A percentile compares a stretch with the other conserved stretches of the same genome.
phyloP scores from a whole-genome alignment of 2,113 vertebrate genomes.

The Dolichotis patagonum region DNA sequence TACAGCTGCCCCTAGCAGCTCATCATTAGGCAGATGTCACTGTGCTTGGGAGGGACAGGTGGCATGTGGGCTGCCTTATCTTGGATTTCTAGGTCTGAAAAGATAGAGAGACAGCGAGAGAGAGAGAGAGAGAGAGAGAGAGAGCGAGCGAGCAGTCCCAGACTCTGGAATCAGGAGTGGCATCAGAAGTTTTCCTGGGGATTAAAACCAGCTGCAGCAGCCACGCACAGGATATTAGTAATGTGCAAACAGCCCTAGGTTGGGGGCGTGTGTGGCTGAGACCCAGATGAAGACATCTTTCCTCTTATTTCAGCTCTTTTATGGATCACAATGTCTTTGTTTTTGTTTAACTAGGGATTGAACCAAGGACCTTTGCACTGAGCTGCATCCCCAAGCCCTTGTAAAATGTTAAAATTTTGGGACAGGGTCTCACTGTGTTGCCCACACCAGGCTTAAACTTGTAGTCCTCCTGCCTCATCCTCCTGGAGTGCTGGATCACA shows the following conservation, averaged over 20 bases:
- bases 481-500: neutral
- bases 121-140: neutral
- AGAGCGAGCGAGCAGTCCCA: too few species aligned
- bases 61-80: neutral
- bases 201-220: neutral
- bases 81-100: slow-evolving; percentile 15
- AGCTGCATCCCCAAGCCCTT: neutral
- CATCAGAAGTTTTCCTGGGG: slow-evolving; percentile 28
- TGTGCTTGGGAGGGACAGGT: slow-evolving; percentile 43
- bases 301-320: neutral
- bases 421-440: neutral
- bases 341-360: neutral
- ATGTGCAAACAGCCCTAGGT: neutral
- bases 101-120: neutral
- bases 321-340: neutral
- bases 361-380: neutral
- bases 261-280: too few species aligned
- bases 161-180: neutral
- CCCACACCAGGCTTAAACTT: neutral
- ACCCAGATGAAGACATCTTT: neutral
- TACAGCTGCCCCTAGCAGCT: neutral
- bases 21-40: neutral
- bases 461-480: neutral
- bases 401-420: neutral
- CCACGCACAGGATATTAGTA: neutral